Percentiles rank a stretch among this genome's conserved stretches.
Conservation (phyloP, 2,797 vertebrate genomes). For the Chrysocyon brachyurus region DNA sequence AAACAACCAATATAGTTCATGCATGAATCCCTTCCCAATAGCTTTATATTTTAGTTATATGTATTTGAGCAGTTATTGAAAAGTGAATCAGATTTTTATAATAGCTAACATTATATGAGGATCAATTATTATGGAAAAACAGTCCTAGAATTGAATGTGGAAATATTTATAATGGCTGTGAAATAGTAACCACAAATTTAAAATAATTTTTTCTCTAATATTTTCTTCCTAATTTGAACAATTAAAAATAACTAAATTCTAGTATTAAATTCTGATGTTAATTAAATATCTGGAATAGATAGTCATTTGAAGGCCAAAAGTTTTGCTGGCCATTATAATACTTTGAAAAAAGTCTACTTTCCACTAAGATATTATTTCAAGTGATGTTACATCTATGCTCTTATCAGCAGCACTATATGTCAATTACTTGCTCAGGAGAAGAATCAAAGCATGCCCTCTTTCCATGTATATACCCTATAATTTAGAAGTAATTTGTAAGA, state of each 20-base stretch:
- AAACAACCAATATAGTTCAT: not conserved
- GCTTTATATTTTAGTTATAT: not conserved
- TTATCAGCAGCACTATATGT: not conserved
- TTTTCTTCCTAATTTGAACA: not conserved
- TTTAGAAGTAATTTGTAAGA: not conserved
- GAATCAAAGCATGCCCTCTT: not conserved
- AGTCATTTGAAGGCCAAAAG: not conserved
- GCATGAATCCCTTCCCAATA: not conserved
- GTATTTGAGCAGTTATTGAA: not conserved
- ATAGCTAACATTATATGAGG: not conserved
- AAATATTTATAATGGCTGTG: not conserved
- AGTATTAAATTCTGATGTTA: not conserved
- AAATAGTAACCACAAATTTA: not conserved
- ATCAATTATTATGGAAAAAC: not conserved
- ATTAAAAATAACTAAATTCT: conserved; percentile 8
- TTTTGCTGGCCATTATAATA: not conserved
- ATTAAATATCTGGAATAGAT: not conserved
- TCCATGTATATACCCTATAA: not conserved
- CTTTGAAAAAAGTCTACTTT: not conserved
- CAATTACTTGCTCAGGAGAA: not conserved
- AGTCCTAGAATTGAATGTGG: not conserved
- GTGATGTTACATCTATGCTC: not conserved
- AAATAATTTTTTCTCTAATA: not conserved
- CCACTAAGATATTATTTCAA: not conserved
- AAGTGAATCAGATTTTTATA: not conserved